Base-by-base conservation (phyloP, 1,140 invertebrate species). In the Bombus balteatus region DNA sequence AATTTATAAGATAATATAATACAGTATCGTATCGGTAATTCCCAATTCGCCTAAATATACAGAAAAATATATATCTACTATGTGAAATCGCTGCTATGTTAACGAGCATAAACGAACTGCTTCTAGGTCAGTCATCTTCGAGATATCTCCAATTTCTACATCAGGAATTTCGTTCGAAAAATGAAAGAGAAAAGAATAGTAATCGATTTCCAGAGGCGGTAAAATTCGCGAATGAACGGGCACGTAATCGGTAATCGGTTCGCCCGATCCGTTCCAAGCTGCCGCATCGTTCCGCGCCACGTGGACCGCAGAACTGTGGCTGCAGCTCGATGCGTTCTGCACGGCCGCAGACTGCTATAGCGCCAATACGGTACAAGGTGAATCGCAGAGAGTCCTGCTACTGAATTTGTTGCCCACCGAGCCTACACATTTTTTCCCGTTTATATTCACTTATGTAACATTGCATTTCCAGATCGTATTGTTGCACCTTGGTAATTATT, bases 261-360 rank as follows among this genome's bases (percentile, higher is more conserved):
- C 41, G 43, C 5, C 70, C 66, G 66, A 71, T 71, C 66, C 43
- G 78, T 57, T 71, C 39, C 43, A 57, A 71, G 15, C 25, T n/a
- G 37, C 43, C 78, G 66, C 43, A 80, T 68, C 66, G 65, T 71
- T 70, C 59, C 28, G 43, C 22, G 65, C 78, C 66, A 80, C 66
- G 78, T 81, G 78, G 65, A 81, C 78, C 78, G 78, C 66, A 81
- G 78, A 81, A 47, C 78, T 80, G 78, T 10, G 78, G 78, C 65
- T 80, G 43, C 34, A 80, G 62, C 43, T n/a, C 65, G 41, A 13
- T 71, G 78, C 78, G 66, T 71, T 80, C 43, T n/a, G 32, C 32
- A 43, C 41, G 77, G n/a, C 62, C 32, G 43, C 78, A 71, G 25
- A 34, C 32, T 39, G 5, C 62, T 79, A 68, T 41, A 79, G 41